Evolutionary conservation across 2,113 vertebrate genomes (phyloP), one percentile per base, ranked within the genome.

Genomic region (Cranoglanis bouderius): DNA sequence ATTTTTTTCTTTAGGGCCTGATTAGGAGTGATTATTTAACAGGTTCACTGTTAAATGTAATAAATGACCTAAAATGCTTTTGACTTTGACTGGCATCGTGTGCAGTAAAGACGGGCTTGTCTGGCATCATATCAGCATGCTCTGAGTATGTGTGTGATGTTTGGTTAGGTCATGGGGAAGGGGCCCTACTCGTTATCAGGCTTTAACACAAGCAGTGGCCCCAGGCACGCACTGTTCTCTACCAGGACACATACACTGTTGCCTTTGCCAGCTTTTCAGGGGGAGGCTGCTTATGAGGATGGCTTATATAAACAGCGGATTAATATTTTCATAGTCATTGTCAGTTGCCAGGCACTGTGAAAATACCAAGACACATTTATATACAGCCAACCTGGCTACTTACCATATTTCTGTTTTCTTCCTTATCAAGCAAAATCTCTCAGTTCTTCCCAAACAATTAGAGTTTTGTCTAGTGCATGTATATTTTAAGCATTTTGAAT

Each of bases 161-260:
- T 80, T 59, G 86, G 77, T 84, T 49, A 14, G 72, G 88, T 57
- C 86, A 86, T 55, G 75, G 67, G 43, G 32, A 80, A 86, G 89
- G 92, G 88, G 94, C 91, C 91, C 89, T 89, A 72, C 77, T 91
- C 89, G 90, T 96, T 95, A 95, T 96, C 95, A 93, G 92, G 85
- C 88, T 88, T 29, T 90, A 92, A 87, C 94, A 93, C 78, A 89
- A 91, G 91, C 93, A 94, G 93, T 92, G 92, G 91, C 89, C 89
- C 85, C 85, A 88, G 90, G 49, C 88, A 90, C 86, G 75, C 91
- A 67, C 91, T 91, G 93, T 93, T 92, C 82, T 91, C 91, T 29
- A 29, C 77, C 65, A 59, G 24, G 53, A 49, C 32, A 53, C 67
- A 29, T 53, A 9, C 26, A 40, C 74, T 63, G 75, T 82, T 83